These are phyloP conservation scores for Agrochola macilenta DNA, from an alignment of 2,888 invertebrate species.

Conservation along the genomic window DNA sequence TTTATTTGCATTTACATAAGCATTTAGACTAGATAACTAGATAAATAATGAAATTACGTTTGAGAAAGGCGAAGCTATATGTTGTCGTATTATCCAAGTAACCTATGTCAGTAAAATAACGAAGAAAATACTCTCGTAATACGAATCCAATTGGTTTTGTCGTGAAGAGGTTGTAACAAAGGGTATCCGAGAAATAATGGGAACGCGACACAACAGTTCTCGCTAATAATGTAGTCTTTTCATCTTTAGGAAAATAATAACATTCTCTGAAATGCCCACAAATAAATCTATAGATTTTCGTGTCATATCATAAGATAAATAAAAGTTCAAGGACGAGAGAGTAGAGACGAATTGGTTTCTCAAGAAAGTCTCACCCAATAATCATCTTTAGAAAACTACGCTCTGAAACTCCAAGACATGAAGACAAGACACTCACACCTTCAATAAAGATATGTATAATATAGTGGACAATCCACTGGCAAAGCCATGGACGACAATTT, in stretches of 20 bases:
- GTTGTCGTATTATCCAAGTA: constrained; percentile 16
- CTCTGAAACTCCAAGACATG: not conserved
- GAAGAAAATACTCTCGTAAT: constrained; percentile 43
- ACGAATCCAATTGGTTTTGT: constrained; percentile 53
- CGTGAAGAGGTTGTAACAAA: constrained; percentile 47
- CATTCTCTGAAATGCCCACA: constrained; percentile 20
- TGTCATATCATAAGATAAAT: constrained; percentile 1
- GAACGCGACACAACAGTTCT: constrained; percentile 42
- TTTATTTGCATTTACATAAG: constrained; percentile 44
- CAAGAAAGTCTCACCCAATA: not conserved
- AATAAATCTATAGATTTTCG: constrained; percentile 40
- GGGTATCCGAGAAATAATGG: constrained; percentile 48
- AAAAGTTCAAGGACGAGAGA: constrained; percentile 36
- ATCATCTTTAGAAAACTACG: not conserved
- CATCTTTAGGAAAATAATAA: constrained; percentile 31
- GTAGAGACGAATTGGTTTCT: constrained; percentile 5
- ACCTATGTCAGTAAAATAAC: constrained; percentile 32
- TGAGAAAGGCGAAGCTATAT: constrained; percentile 20
- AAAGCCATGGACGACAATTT: not conserved
- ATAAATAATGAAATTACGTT: constrained; percentile 5
- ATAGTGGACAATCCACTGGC: not conserved
- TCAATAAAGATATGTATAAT: not conserved
- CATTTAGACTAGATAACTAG: not conserved
- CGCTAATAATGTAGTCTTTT: constrained; percentile 52
- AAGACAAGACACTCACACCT: not conserved